Evolutionary conservation across 2,113 vertebrate species (phyloP).

Genomic region (Gambusia holbrooki): DNA sequence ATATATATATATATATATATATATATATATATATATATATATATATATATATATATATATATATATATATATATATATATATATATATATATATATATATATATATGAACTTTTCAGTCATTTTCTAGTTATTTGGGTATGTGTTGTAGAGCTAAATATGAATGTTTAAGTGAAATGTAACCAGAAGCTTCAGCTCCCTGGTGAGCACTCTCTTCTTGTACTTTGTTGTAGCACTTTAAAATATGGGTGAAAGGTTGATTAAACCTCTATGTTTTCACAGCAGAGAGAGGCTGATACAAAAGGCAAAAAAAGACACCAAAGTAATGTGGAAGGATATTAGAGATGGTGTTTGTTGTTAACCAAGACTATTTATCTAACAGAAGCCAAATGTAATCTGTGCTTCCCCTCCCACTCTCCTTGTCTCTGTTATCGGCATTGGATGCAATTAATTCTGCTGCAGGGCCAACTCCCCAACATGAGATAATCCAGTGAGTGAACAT

Average conservation of each 20-base stretch:
- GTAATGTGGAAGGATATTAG: slow-evolving; percentile 48
- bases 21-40: too few species aligned
- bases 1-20: too few species aligned
- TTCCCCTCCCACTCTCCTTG: slow-evolving; percentile 37
- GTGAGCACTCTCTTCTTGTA: slow-evolving; percentile 6
- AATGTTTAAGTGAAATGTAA: neutral
- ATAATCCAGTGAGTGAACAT: slow-evolving; percentile 61
- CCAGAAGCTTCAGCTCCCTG: neutral
- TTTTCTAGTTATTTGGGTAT: neutral
- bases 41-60: too few species aligned
- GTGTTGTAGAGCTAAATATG: neutral
- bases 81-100: too few species aligned
- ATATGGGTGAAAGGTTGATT: slow-evolving; percentile 8
- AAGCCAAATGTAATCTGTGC: slow-evolving; percentile 55
- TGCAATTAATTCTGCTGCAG: slow-evolving; percentile 64
- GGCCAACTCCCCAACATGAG: slow-evolving; percentile 57
- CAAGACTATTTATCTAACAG: slow-evolving; percentile 62
- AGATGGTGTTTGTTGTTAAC: slow-evolving; percentile 47
- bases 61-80: too few species aligned
- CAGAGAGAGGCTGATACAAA: slow-evolving; percentile 15
- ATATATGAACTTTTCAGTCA: too few species aligned
- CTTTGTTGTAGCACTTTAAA: slow-evolving; percentile 1
- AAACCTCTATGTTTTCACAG: slow-evolving; percentile 3
- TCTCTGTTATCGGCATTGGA: slow-evolving; percentile 62
- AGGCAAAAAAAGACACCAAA: slow-evolving; percentile 1